phyloP scores from a whole-genome alignment of 2,113 vertebrate genomes.

The Polypterus bichir region DNA sequence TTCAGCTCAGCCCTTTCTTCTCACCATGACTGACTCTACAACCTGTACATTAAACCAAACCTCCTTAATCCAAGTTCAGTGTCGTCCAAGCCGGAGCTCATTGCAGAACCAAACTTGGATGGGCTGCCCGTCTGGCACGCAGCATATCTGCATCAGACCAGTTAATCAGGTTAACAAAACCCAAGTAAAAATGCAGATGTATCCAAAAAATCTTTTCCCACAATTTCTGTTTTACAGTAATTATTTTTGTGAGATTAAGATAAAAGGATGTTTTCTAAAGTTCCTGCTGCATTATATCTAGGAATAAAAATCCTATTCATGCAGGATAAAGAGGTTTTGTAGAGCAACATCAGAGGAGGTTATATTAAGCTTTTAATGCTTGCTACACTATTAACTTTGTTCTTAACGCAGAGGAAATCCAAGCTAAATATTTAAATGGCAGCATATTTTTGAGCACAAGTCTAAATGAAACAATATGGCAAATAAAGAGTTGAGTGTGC shows the following conservation, averaged over 20 bases:
- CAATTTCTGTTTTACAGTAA: no score
- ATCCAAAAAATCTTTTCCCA: no score
- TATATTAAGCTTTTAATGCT: background rate
- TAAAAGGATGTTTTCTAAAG: background rate
- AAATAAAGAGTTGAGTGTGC: slow-evolving; percentile 44
- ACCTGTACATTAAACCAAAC: no score
- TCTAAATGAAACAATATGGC: slow-evolving; percentile 68
- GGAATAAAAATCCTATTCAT: background rate
- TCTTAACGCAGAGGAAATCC: slow-evolving; percentile 42
- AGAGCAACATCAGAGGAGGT: background rate
- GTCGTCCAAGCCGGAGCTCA: no score
- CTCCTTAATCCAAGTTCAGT: no score
- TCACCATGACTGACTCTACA: no score
- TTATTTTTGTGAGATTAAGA: background rate
- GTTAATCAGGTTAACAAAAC: no score
- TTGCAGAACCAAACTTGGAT: no score
- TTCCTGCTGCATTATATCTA: background rate
- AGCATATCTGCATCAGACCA: no score
- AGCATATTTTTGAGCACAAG: slow-evolving; percentile 55
- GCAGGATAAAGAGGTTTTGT: background rate
- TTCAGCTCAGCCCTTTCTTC: no score
- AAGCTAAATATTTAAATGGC: slow-evolving; percentile 63
- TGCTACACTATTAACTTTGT: slow-evolving; percentile 31
- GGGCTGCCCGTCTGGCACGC: no score
- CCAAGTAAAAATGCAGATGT: no score